phyloP scores from a whole-genome alignment of 2,888 invertebrate genomes.

The Endomychus coccineus region DNA sequence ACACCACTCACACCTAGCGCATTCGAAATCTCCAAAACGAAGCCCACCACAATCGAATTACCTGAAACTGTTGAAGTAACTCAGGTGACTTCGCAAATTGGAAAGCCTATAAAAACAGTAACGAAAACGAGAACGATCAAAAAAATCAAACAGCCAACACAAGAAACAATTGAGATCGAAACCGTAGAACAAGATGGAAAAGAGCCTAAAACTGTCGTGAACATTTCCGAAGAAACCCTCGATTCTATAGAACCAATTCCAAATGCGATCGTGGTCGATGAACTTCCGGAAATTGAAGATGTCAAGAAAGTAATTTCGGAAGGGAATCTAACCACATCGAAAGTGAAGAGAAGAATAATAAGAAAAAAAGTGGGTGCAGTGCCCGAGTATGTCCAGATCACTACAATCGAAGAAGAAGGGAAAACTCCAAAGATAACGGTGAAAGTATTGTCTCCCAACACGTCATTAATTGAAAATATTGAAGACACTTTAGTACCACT shows the following conservation, averaged over 20 bases:
- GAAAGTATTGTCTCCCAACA: too few relatives aligned
- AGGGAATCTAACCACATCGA: too few relatives aligned
- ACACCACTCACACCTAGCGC: neutral
- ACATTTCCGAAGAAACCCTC: neutral
- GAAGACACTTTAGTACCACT: slow-evolving; percentile 21
- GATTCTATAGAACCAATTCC: neutral
- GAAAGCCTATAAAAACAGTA: slow-evolving; percentile 1
- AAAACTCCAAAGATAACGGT: too few relatives aligned
- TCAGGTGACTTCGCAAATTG: neutral
- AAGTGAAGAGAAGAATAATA: too few relatives aligned
- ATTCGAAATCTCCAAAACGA: neutral
- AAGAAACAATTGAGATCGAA: slow-evolving; percentile 20
- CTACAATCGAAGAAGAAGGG: too few relatives aligned
- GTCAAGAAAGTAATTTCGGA: too few relatives aligned
- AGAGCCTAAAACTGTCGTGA: slow-evolving; percentile 38
- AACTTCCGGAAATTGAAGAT: slow-evolving; percentile 4
- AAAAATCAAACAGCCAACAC: slow-evolving; percentile 38
- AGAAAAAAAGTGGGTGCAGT: too few relatives aligned
- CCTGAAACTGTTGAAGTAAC: slow-evolving; percentile 4
- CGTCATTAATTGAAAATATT: too few relatives aligned
- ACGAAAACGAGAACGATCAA: slow-evolving; percentile 19
- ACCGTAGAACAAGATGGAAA: slow-evolving; percentile 27
- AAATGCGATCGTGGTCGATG: neutral
- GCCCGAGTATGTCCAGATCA: too few relatives aligned
- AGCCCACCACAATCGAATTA: neutral